Percentiles rank a stretch among this genome's conserved stretches.
These are phyloP conservation scores for Calyptommatus sinebrachiatus DNA, from an alignment of 2,113 vertebrate genomes.

Conservation along the genomic window DNA sequence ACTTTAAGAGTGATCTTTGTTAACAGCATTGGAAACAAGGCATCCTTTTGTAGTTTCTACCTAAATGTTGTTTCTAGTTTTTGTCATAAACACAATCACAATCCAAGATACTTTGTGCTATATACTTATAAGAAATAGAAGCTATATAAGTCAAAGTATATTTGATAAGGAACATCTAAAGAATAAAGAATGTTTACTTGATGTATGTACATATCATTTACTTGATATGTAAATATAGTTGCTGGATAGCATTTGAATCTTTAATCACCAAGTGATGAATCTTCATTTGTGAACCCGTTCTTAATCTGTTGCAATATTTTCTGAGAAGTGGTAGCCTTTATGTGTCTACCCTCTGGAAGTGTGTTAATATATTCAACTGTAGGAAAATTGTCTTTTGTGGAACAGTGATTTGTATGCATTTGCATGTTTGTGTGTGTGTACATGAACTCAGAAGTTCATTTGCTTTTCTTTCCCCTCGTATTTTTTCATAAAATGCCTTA, in stretches of 20 bases:
- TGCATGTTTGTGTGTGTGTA: background rate
- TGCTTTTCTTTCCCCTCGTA: background rate
- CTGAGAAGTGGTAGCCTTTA: constrained; percentile 59
- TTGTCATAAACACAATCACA: background rate
- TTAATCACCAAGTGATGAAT: background rate
- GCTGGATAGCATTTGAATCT: background rate
- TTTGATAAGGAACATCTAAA: background rate
- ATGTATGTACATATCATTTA: too few species aligned
- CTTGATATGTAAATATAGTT: background rate
- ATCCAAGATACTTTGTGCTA: background rate
- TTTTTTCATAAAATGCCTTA: constrained; percentile 62
- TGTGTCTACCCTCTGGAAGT: constrained; percentile 60
- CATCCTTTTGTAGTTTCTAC: too few species aligned
- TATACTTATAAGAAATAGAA: too few species aligned
- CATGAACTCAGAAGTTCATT: constrained; percentile 67
- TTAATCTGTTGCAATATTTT: constrained; percentile 23
- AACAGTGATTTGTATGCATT: constrained; percentile 61
- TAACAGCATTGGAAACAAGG: too few species aligned
- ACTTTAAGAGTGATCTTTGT: too few species aligned
- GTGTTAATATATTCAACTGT: constrained; percentile 60
- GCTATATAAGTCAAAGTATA: background rate
- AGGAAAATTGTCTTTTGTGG: constrained; percentile 64
- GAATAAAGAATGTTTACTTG: too few species aligned
- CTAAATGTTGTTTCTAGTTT: background rate
- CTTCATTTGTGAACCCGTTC: background rate